These are phyloP conservation scores for Regulus satrapa DNA, from an alignment of 2,113 vertebrate species.

Conservation along the genomic window DNA sequence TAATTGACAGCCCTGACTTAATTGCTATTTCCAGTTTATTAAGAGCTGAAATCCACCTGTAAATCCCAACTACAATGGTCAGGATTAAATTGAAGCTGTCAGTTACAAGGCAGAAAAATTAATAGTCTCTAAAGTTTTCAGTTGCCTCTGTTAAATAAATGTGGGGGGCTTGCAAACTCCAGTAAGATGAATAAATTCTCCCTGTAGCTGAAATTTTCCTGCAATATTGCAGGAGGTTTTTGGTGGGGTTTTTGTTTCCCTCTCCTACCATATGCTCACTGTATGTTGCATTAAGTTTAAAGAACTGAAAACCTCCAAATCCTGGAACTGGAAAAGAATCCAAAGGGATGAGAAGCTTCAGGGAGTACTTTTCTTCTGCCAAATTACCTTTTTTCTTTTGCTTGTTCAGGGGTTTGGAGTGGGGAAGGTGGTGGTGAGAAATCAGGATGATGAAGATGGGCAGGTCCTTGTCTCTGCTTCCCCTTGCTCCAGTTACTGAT, in stretches of 20 bases:
- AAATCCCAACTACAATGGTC: not conserved
- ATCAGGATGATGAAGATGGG: not conserved
- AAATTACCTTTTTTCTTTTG: not conserved
- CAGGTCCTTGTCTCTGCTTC: not conserved
- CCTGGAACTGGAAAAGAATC: not conserved
- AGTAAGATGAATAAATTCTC: not conserved
- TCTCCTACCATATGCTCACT: not conserved
- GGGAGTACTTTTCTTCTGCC: not conserved
- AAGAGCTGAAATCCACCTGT: not conserved
- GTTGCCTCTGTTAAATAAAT: not conserved
- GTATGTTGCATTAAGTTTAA: not conserved
- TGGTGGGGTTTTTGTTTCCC: not conserved
- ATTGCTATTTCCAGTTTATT: not conserved
- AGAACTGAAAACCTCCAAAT: not conserved
- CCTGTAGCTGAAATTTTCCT: not conserved
- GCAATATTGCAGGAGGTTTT: not conserved
- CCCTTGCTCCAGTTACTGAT: not conserved
- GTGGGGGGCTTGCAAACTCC: not conserved
- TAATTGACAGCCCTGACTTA: not conserved
- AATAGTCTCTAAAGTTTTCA: rapidly evolving
- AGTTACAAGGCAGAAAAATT: not conserved
- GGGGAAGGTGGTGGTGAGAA: not conserved
- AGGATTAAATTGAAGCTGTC: not conserved
- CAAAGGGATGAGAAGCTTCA: not conserved
- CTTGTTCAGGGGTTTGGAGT: not conserved